Evolutionary conservation across 2,797 vertebrate genomes (phyloP).

Genomic region (Squalus acanthias): DNA sequence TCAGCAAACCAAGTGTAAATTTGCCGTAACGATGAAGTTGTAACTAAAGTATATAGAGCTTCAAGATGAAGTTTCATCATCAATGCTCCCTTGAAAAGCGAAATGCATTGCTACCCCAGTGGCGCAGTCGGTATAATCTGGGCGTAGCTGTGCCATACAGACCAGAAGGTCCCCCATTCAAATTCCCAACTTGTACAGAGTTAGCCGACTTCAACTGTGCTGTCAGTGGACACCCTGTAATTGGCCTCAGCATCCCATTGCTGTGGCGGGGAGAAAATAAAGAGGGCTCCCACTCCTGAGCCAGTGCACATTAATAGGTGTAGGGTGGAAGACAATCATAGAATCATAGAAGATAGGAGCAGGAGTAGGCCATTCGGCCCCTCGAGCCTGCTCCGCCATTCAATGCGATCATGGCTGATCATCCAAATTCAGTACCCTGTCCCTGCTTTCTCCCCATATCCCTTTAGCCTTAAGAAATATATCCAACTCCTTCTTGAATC

Average conservation of each 20-base stretch:
- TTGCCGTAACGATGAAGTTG: neutral
- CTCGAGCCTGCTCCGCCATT: too few species aligned
- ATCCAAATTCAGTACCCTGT: too few species aligned
- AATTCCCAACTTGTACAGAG: neutral
- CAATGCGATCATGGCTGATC: too few species aligned
- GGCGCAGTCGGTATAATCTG: neutral
- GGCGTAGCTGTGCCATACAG: neutral
- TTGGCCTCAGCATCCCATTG: neutral
- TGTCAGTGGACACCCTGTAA: neutral
- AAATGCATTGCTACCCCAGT: too few species aligned
- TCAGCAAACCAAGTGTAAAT: neutral
- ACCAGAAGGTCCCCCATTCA: neutral
- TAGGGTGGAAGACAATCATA: neutral
- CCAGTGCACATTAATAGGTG: neutral
- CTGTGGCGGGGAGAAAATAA: neutral
- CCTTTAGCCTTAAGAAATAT: too few species aligned
- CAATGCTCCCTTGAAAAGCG: too few species aligned
- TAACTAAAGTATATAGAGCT: neutral
- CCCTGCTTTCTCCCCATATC: too few species aligned
- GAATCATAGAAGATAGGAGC: too few species aligned
- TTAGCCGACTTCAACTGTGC: neutral
- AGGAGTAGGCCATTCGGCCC: too few species aligned
- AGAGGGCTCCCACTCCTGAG: neutral
- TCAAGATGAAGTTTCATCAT: neutral
- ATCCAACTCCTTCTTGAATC: too few species aligned